A percentile compares a stretch with the other conserved stretches of the same genome.
Conservation (phyloP, 2,797 vertebrate genomes). For the Apodemus agrarius region DNA sequence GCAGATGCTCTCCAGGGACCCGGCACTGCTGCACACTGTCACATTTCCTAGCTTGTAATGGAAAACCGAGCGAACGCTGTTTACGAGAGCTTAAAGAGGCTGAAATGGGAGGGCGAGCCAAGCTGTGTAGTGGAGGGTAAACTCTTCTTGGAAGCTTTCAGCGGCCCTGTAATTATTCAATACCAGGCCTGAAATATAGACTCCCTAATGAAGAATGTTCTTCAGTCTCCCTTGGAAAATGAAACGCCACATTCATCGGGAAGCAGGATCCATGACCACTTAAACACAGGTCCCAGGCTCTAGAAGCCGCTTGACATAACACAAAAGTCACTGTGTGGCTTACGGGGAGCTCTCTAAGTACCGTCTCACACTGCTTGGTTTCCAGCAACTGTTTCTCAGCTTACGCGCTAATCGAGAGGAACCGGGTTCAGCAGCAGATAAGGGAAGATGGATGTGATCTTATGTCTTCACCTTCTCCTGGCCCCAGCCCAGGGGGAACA, state of each 20-base stretch:
- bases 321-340: slow-evolving; percentile 39
- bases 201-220: slow-evolving; percentile 55
- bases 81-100: slow-evolving; percentile 69
- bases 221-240: slow-evolving; percentile 58
- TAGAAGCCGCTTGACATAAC: slow-evolving; percentile 32
- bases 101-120: slow-evolving; percentile 41
- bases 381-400: background rate
- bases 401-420: slow-evolving; percentile 30
- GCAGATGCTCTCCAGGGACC: slow-evolving; percentile 80
- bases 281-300: slow-evolving; percentile 52
- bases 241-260: slow-evolving; percentile 60
- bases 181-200: slow-evolving; percentile 49
- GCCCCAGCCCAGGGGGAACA: background rate
- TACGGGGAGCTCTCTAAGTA: background rate
- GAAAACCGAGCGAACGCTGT: slow-evolving; percentile 81
- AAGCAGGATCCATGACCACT: slow-evolving; percentile 61
- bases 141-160: slow-evolving; percentile 43
- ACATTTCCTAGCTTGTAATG: slow-evolving; percentile 80
- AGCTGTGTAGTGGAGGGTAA: background rate
- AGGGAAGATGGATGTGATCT: background rate
- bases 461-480: too few species aligned
- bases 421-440: fast-evolving
- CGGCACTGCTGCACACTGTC: slow-evolving; percentile 51
- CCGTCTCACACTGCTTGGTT: background rate
- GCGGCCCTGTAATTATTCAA: slow-evolving; percentile 66